Evolutionary conservation across 2,888 invertebrate species (phyloP), one percentile per base, ranked within the genome.

Genomic region (Trissoscelio sp.): DNA sequence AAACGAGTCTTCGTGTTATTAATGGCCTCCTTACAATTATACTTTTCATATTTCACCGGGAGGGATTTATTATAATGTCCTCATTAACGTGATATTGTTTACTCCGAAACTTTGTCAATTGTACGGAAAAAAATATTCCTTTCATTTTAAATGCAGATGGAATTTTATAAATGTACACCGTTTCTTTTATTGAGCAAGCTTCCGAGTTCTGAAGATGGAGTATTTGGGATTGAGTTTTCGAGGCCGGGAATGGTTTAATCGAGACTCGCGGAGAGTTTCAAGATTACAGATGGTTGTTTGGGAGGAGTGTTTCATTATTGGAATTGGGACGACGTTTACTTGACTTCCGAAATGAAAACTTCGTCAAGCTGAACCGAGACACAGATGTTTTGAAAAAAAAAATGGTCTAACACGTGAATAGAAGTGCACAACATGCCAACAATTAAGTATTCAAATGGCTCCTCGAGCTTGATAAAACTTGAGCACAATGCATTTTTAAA

Each of bases 261-360:
- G 77, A 60, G 69, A 64, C 51, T 51, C 80, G 55, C 51, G 44
- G 64, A 44, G 75, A 79, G 72, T 77, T 81, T 81, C 60, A 53
- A 55, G 81, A 67, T 81, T 77, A 73, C 72, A 34, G 51, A 72
- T 77, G 58, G 58, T 58, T 58, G 70, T 64, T 28, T n/a, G n/a
- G n/a, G n/a, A n/a, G 42, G 72, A 51, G 44, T 70, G 69, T 75
- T 81, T 81, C 75, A 70, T 75, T 77, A 81, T 81, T 77, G 66
- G 81, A 75, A 60, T 64, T 58, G 75, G 44, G 37, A 44, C 37
- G 28, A 7, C 28, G 22, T 53, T 58, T 46, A 46, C 58, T 42
- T 42, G 42, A 57, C 73, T 62, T 46, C 18, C 44, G 53, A 42
- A 46, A 66, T 60, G 57, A 73, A 64, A 79, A 60, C 57, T 57